These are phyloP conservation scores for Ammodytes marinus DNA, from an alignment of 2,113 vertebrate genomes.

Conservation along the genomic window DNA sequence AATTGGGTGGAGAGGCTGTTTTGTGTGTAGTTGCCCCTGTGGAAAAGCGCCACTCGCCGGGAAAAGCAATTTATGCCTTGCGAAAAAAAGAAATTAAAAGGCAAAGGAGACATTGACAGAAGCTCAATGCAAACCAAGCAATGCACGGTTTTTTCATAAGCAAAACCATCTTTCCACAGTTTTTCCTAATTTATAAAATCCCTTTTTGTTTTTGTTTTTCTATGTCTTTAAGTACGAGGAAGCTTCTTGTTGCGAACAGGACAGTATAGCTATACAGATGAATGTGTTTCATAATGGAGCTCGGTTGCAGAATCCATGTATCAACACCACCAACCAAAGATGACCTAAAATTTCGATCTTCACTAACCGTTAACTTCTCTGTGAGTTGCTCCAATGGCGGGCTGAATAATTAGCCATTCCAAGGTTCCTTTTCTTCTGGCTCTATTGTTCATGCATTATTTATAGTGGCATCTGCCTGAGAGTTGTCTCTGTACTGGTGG, in stretches of 20 bases:
- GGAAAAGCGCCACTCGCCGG: conserved; percentile 29
- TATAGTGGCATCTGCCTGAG: conserved; percentile 80
- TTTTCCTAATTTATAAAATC: conserved; percentile 24
- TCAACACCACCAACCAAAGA: neutral
- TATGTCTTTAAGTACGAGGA: neutral
- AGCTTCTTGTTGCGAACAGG: conserved; percentile 25
- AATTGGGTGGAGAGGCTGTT: conserved; percentile 68
- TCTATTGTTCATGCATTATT: conserved; percentile 82
- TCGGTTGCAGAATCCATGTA: conserved; percentile 3
- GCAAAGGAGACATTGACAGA: conserved; percentile 9
- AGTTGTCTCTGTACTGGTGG: conserved; percentile 65
- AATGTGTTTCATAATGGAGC: conserved; percentile 48
- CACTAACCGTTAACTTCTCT: conserved; percentile 52
- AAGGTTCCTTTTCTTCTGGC: conserved; percentile 70
- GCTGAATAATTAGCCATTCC: conserved; percentile 80
- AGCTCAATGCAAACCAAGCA: conserved; percentile 18
- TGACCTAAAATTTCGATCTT: conserved; percentile 46
- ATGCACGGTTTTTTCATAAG: conserved; percentile 28
- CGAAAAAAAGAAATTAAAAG: conserved; percentile 1
- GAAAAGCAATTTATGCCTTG: conserved; percentile 34
- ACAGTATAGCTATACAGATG: conserved; percentile 24
- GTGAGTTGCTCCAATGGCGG: conserved; percentile 74
- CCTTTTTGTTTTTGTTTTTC: neutral
- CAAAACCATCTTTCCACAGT: conserved; percentile 25
- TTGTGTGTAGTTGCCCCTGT: conserved; percentile 22